Base-by-base conservation (phyloP, 1,140 invertebrate species). In the Acromyrmex echinatior region DNA sequence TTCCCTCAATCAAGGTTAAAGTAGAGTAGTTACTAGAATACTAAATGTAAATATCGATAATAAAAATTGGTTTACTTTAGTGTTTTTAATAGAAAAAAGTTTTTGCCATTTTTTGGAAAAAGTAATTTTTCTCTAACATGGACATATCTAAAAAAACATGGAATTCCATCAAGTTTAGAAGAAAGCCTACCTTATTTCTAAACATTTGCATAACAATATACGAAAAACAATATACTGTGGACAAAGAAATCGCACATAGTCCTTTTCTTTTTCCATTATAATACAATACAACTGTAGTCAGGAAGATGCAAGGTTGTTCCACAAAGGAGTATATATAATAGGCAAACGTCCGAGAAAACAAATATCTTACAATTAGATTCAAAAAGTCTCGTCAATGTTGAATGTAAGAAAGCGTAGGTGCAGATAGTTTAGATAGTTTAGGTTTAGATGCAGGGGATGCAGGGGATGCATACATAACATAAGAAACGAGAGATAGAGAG, bases 321-420 rank as follows among this genome's bases (percentile, higher is more conserved):
- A 18, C 25, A 14, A 35, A 66, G 7, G 0, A 16, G 7, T 68
- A 45, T 9, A 0, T 12, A 0, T 12, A 73, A 53, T 31, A 73
- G n/a, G 0, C 16, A 7, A 4, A 79, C 25, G 25, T 71, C 7
- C 25, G 35, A 18, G 18, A 70, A 73, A 73, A 5, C 1, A 45
- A 45, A 45, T 45, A 62, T 66, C 21, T 51, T 12, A 89, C 35
- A 68, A 88, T 76, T 71, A 82, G 68, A 73, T 39, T 39, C 35
- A 86, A 91, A 86, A 90, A 88, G 56, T 90, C 63, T 79, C 53
- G 53, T 58, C 86, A 16, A 58, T n/a, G 9, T 3, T 25, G 70
- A 82, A 39, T 63, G 65, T 56, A 73, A 79, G 78, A 71, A 88
- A 90, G 66, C 78, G 65, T 91, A 82, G 73, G 79, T 85, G 66